Percentiles rank a stretch among this genome's conserved stretches.
phyloP scores from a whole-genome alignment of 2,113 vertebrate genomes.

The Bungarus multicinctus region DNA sequence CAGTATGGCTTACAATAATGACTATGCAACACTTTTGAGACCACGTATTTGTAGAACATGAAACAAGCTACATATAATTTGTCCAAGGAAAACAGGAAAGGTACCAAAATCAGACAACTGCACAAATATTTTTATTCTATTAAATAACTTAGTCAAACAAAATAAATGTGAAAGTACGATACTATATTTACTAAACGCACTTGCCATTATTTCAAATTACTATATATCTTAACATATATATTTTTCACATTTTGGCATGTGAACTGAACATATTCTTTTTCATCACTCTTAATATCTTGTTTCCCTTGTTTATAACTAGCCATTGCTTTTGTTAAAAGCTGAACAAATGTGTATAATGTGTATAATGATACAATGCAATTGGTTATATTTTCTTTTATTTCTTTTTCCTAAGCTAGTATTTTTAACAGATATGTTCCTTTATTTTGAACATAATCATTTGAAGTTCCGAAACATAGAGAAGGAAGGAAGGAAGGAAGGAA shows the following conservation, averaged over 20 bases:
- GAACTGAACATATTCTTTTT: conserved; percentile 24
- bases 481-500: conserved; percentile 30
- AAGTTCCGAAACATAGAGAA: conserved; percentile 44
- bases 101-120: conserved; percentile 11
- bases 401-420: conserved; percentile 7
- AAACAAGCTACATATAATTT: conserved; percentile 24
- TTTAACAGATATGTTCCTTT: conserved; percentile 34
- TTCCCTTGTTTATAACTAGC: conserved; percentile 25
- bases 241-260: conserved; percentile 27
- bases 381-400: conserved; percentile 22
- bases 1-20: neutral
- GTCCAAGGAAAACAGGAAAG: conserved; percentile 9
- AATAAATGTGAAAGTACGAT: conserved; percentile 25
- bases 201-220: conserved; percentile 11
- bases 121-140: conserved; percentile 19
- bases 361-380: neutral
- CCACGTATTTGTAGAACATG: conserved; percentile 22
- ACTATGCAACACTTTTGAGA: neutral
- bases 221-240: neutral
- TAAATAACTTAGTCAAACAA: conserved; percentile 8
- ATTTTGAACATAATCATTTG: conserved; percentile 32
- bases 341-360: neutral
- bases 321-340: conserved; percentile 14
- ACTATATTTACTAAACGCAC: conserved; percentile 20
- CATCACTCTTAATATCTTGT: conserved; percentile 27